Conservation (phyloP, 30 jellyfish, hydroid and myxozoan genomes). For the Pseudorhiza aurosa region DNA sequence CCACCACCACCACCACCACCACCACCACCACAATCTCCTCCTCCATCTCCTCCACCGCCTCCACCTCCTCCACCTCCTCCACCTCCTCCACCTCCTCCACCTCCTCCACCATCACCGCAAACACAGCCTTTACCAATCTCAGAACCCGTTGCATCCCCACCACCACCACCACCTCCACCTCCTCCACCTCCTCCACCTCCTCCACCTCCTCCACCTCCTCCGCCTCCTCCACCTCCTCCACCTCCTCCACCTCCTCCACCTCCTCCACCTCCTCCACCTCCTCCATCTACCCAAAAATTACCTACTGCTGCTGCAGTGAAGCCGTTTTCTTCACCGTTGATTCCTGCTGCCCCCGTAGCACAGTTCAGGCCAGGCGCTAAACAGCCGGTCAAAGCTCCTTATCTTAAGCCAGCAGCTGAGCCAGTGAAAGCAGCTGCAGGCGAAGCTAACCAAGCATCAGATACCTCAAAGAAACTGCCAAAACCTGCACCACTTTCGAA, state of each 20-base stretch:
- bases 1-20: constrained; percentile 60
- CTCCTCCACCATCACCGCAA: constrained; percentile 61
- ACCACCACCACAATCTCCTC: constrained; percentile 57
- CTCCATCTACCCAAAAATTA: constrained; percentile 43
- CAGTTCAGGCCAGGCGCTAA: constrained; percentile 23
- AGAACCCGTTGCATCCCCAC: constrained; percentile 29
- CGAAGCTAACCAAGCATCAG: constrained; percentile 50
- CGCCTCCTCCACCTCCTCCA: constrained; percentile 57
- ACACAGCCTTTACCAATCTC: constrained; percentile 14
- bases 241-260: constrained; percentile 38
- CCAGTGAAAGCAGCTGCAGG: constrained; percentile 50
- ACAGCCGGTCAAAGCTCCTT: constrained; percentile 23
- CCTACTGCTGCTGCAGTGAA: constrained; percentile 14
- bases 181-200: constrained; percentile 51
- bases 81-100: constrained; percentile 81
- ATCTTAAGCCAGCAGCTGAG: constrained; percentile 23
- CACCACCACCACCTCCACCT: constrained; percentile 41
- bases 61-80: constrained; percentile 72
- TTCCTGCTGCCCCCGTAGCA: constrained; percentile 30
- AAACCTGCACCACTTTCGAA: constrained; percentile 84
- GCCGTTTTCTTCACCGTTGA: constrained; percentile 14
- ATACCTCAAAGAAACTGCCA: constrained; percentile 45
- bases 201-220: constrained; percentile 57
- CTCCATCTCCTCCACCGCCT: constrained; percentile 63
- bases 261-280: constrained; percentile 31